Base-by-base conservation (phyloP, 2,888 invertebrate genomes). In the Dryomyza anilis region DNA sequence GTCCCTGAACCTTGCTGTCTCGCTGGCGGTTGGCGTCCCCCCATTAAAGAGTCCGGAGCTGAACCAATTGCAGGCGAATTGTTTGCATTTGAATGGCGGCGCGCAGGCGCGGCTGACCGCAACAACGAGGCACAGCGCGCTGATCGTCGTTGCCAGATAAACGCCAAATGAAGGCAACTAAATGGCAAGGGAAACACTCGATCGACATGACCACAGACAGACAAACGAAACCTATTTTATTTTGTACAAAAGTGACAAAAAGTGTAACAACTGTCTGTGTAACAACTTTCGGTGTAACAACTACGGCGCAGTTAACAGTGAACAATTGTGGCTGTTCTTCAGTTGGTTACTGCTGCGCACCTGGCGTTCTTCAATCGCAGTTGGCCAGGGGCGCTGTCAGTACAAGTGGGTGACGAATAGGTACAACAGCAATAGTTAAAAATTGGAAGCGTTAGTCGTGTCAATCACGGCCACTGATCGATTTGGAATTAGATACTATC, bases 1-100 rank as follows among this genome's bases (percentile, higher is more conserved):
- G 59, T n/a, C 64, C 64, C 59, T 64, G 64, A 59, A 64, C 64
- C 53, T 64, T 50, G 43, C 52, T 27, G 27, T 4, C 50, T 27
- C 19, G 36, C 36, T 14, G 21, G 27, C 33, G 19, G 19, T 48
- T 21, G 19, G 4, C 23, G 23, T 1, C 33, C 23, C 33, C 33
- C 23, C 21, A 33, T 21, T 19, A 8, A 21, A 19, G 21, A 21
- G 3, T 10, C 45, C 27, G 21, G 19, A 12, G 50, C 56, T 19
- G 19, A 60, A 46, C 39, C 36, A 6, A 29, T 33, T 23, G 29
- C 58, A 45, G n/a, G 39, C 39, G 14, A 48, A 64, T 39, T 27
- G 39, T 21, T 39, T 19, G 19, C 60, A 61, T 58, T 27, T 29
- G 23, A 33, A 56, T 27, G 7, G 45, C 27, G 25, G 12, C 43